These are phyloP conservation scores for Sinocyclocheilus anophthalmus DNA, from an alignment of 2,113 vertebrate genomes.

Conservation along the genomic window DNA sequence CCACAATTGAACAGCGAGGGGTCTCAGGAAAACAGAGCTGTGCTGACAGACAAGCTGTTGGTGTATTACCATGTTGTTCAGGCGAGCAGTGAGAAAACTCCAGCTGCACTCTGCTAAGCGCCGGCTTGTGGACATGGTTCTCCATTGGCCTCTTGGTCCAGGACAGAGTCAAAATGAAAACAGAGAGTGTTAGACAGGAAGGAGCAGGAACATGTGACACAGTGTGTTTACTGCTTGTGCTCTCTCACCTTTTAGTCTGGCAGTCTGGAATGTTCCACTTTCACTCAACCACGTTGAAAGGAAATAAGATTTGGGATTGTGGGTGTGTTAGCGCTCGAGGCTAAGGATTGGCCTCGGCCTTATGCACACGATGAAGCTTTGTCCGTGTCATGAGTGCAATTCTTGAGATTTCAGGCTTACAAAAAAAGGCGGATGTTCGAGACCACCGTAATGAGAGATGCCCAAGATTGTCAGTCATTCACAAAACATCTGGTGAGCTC, in stretches of 20 bases:
- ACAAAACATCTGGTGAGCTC: not conserved
- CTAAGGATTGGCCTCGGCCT: slow-evolving; percentile 26
- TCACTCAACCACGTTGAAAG: slow-evolving; percentile 20
- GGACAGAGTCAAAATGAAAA: not conserved
- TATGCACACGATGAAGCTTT: slow-evolving; percentile 23
- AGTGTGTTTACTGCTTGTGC: slow-evolving; percentile 43
- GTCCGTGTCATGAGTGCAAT: slow-evolving; percentile 14
- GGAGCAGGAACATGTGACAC: slow-evolving; percentile 30
- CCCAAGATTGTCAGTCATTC: slow-evolving; percentile 3
- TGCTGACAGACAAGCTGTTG: slow-evolving; percentile 28
- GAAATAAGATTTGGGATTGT: slow-evolving; percentile 35
- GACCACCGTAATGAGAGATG: slow-evolving; percentile 6
- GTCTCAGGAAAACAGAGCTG: not conserved
- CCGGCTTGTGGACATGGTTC: slow-evolving; percentile 8
- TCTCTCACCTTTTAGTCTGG: slow-evolving; percentile 47
- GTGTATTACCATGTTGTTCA: not conserved
- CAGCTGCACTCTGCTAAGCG: not conserved
- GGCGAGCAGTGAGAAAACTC: slow-evolving; percentile 4
- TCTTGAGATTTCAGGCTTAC: slow-evolving; percentile 22
- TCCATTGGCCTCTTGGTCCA: not conserved
- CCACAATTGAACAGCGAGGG: not conserved
- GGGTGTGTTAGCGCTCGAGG: slow-evolving; percentile 38
- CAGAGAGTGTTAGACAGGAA: slow-evolving; percentile 23
- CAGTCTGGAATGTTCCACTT: slow-evolving; percentile 48
- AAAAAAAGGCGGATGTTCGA: slow-evolving; percentile 16